Percentiles rank a stretch among this genome's conserved stretches.
Conservation (phyloP, 2,797 vertebrate species). For the Acanthiza pusilla region DNA sequence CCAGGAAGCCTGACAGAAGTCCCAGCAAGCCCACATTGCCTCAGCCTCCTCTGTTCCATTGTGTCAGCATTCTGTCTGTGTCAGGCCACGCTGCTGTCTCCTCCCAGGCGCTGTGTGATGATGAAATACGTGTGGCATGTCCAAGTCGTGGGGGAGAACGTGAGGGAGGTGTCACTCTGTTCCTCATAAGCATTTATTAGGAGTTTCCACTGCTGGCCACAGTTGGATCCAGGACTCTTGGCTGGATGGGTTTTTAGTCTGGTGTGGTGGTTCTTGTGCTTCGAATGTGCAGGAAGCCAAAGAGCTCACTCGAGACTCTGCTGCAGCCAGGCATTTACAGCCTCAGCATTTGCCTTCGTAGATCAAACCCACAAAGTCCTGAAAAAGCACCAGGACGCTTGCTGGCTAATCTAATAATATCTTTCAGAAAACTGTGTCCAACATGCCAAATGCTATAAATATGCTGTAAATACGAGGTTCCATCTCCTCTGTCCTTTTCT, state of each 20-base stretch:
- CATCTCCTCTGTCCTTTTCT: slow-evolving; percentile 4
- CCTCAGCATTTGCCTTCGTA: background rate
- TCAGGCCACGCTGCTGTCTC: background rate
- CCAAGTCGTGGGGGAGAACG: background rate
- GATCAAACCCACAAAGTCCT: background rate
- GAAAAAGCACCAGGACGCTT: slow-evolving; percentile 3
- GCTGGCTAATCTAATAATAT: slow-evolving; percentile 23
- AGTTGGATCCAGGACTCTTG: background rate
- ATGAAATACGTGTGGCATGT: background rate
- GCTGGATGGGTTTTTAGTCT: background rate
- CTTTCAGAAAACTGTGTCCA: slow-evolving; percentile 6
- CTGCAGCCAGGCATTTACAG: background rate
- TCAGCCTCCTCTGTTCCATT: background rate
- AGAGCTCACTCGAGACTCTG: background rate
- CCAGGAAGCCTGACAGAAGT: background rate
- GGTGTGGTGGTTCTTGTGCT: background rate
- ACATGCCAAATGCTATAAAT: slow-evolving; percentile 32
- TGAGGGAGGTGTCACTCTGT: background rate
- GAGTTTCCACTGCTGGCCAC: background rate
- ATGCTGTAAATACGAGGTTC: background rate
- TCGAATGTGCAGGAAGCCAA: background rate
- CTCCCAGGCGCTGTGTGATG: background rate
- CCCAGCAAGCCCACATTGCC: background rate
- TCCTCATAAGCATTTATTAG: background rate
- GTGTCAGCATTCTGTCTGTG: background rate